These are phyloP conservation scores for Labrus mixtus DNA, from an alignment of 2,113 vertebrate genomes.

Conservation along the genomic window DNA sequence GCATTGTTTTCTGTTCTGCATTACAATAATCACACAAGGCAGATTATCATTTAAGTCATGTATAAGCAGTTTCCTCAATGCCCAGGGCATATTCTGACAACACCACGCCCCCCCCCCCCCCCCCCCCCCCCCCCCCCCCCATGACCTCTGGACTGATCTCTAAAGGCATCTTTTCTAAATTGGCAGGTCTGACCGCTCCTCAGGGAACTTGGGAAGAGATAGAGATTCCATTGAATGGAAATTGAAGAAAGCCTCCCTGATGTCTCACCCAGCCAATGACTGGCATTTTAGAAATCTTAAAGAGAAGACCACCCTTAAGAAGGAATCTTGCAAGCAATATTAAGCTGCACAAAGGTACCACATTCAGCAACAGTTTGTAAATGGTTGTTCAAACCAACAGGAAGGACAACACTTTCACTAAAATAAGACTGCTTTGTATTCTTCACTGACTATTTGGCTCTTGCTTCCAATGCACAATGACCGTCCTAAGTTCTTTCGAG, in stretches of 20 bases:
- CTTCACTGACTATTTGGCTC: background rate
- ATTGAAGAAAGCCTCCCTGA: slow-evolving; percentile 27
- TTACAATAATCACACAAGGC: background rate
- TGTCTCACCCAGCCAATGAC: slow-evolving; percentile 1
- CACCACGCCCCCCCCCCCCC: no score
- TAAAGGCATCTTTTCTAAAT: background rate
- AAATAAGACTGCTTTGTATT: background rate
- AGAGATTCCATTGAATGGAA: slow-evolving; percentile 33
- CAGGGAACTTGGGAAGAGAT: slow-evolving; percentile 4
- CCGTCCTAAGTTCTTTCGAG: background rate
- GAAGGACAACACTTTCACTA: background rate
- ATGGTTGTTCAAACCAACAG: background rate
- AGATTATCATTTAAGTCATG: slow-evolving; percentile 4
- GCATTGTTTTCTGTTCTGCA: slow-evolving; percentile 4
- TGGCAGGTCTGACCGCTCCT: slow-evolving; percentile 24
- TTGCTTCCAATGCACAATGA: slow-evolving; percentile 4
- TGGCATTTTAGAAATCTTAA: slow-evolving; percentile 12
- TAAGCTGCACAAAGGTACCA: background rate
- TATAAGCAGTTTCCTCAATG: slow-evolving; percentile 1
- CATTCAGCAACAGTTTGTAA: slow-evolving; percentile 4
- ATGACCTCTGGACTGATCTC: slow-evolving; percentile 7
- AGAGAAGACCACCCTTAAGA: slow-evolving; percentile 16
- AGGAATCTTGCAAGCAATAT: slow-evolving; percentile 11
- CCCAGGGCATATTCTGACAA: background rate
- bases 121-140: background rate